phyloP scores from a whole-genome alignment of 2,888 invertebrate genomes.

The Patella caerulea region DNA sequence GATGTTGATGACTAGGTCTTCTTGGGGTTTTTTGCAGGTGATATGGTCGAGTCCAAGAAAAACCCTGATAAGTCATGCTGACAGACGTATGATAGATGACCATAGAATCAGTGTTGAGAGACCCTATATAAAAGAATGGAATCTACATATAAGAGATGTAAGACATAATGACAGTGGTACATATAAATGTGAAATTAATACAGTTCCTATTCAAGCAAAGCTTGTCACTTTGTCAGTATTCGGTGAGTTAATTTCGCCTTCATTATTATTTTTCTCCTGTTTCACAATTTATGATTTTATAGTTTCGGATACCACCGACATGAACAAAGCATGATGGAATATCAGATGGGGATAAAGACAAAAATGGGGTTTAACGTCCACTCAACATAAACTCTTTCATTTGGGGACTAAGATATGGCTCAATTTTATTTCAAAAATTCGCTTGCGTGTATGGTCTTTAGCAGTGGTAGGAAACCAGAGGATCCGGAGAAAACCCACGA shows the following conservation, averaged over 20 bases:
- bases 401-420: too few species aligned
- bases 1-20: too few species aligned
- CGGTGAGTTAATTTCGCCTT: conserved; percentile 73
- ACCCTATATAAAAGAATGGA: conserved; percentile 63
- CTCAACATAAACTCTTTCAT: too few species aligned
- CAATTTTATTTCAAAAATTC: too few species aligned
- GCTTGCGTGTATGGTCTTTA: too few species aligned
- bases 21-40: conserved; percentile 45
- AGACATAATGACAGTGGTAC: conserved; percentile 62
- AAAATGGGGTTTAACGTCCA: too few species aligned
- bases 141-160: conserved; percentile 62
- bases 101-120: conserved; percentile 62
- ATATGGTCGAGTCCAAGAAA: conserved; percentile 63
- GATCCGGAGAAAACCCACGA: too few species aligned
- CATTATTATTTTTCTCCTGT: not conserved
- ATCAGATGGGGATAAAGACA: too few species aligned
- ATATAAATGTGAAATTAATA: conserved; percentile 67
- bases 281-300: too few species aligned
- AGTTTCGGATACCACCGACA: not conserved
- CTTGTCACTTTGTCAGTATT: conserved; percentile 57
- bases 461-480: too few species aligned
- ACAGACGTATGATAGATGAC: conserved; percentile 65
- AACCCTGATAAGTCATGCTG: conserved; percentile 58
- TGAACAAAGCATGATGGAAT: too few species aligned
- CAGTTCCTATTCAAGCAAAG: conserved; percentile 59